Percentiles rank a stretch among this genome's conserved stretches.
Evolutionary conservation across 1,140 invertebrate genomes (phyloP).

Genomic region (Chelonus insularis): DNA sequence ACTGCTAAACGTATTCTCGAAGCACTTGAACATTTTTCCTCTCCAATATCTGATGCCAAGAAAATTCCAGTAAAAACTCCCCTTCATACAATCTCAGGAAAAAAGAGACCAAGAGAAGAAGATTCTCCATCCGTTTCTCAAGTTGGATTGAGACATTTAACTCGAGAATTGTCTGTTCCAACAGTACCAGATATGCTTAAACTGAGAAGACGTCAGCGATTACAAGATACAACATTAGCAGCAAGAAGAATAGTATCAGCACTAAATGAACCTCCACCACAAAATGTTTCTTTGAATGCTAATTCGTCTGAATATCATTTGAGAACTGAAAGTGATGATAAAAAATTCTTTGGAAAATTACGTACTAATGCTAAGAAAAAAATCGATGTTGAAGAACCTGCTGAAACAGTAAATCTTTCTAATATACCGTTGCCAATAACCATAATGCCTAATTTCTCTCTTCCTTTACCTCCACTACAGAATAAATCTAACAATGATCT

Average conservation of each 20-base stretch:
- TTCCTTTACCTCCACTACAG: slow-evolving; percentile 47
- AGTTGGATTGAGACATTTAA: slow-evolving; percentile 55
- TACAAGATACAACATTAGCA: slow-evolving; percentile 66
- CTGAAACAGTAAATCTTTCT: slow-evolving; percentile 63
- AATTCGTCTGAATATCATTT: slow-evolving; percentile 45
- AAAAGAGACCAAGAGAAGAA: slow-evolving; percentile 43
- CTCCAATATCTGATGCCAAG: slow-evolving; percentile 72
- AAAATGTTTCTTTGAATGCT: background rate
- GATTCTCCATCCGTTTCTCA: slow-evolving; percentile 26
- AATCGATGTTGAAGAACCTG: slow-evolving; percentile 50
- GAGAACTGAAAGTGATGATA: slow-evolving; percentile 40
- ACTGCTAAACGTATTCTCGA: slow-evolving; percentile 72
- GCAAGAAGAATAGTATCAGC: slow-evolving; percentile 67
- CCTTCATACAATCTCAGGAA: slow-evolving; percentile 19
- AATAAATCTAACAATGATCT: background rate
- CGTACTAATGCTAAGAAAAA: slow-evolving; percentile 41
- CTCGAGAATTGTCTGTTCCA: slow-evolving; percentile 62
- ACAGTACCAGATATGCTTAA: slow-evolving; percentile 66
- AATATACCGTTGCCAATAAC: slow-evolving; percentile 66
- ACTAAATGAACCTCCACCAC: slow-evolving; percentile 31
- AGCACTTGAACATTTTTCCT: slow-evolving; percentile 73
- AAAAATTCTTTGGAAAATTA: slow-evolving; percentile 41
- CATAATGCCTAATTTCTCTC: slow-evolving; percentile 66
- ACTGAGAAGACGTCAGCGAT: slow-evolving; percentile 58
- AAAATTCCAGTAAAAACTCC: slow-evolving; percentile 64